Evolutionary conservation across 1,140 invertebrate genomes (phyloP).

Genomic region (Agrypnia vestita): DNA sequence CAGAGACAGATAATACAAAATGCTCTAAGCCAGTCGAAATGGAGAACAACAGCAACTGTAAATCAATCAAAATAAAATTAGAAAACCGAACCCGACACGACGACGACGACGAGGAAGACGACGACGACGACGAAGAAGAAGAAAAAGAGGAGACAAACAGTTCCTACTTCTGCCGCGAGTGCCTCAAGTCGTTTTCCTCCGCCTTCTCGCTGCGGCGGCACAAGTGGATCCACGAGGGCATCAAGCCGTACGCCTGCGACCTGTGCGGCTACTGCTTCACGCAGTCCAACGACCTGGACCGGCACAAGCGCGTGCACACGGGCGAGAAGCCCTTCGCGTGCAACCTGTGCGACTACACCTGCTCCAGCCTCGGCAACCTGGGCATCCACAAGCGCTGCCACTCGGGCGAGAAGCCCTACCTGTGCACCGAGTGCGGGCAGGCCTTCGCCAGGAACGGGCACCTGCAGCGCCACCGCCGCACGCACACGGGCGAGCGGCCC

Average conservation of each 20-base stretch:
- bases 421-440: conserved; percentile 20
- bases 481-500: conserved; percentile 26
- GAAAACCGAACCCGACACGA: background rate
- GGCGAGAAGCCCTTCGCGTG: conserved; percentile 38
- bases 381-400: conserved; percentile 32
- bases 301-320: conserved; percentile 28
- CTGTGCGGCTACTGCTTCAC: conserved; percentile 28
- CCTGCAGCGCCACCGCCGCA: conserved; percentile 4
- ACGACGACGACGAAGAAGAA: background rate
- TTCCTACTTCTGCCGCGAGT: conserved; percentile 1
- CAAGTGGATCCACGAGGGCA: conserved; percentile 30
- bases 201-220: conserved; percentile 17
- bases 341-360: conserved; percentile 24
- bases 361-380: background rate
- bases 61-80: conserved; percentile 6
- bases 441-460: background rate
- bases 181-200: conserved; percentile 3
- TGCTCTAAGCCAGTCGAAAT: background rate
- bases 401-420: conserved; percentile 18
- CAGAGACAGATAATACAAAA: background rate
- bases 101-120: background rate
- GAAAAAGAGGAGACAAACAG: background rate
- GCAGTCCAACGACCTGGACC: conserved; percentile 24
- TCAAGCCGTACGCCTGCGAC: conserved; percentile 30
- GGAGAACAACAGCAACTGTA: background rate